phyloP scores from a whole-genome alignment of 2,113 vertebrate genomes.

The Mesitornis unicolor region DNA sequence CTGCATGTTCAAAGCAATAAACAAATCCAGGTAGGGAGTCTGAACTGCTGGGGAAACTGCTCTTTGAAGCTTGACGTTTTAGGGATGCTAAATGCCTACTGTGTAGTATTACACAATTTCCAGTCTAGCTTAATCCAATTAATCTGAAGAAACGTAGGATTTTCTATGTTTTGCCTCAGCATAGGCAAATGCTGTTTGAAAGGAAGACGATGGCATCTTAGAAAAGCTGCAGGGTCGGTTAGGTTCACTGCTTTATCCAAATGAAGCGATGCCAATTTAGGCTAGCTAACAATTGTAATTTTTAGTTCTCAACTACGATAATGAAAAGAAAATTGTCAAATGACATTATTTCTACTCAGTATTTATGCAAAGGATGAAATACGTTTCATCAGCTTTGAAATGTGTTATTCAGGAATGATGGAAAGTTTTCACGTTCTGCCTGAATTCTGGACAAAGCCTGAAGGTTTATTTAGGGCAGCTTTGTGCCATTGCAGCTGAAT shows the following conservation, averaged over 20 bases:
- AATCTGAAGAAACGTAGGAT: neutral
- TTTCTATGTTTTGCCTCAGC: neutral
- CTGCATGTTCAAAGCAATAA: constrained; percentile 53
- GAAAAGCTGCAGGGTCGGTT: neutral
- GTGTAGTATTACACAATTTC: neutral
- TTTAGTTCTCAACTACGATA: neutral
- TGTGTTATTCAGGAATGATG: neutral
- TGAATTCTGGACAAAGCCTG: neutral
- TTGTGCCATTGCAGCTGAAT: neutral
- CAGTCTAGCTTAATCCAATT: constrained; percentile 21
- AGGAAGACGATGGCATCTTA: neutral
- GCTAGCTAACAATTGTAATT: neutral
- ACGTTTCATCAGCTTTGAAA: neutral
- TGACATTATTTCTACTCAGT: neutral
- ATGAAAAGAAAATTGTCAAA: neutral
- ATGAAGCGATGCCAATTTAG: neutral
- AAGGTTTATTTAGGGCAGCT: neutral
- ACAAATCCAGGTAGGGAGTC: neutral
- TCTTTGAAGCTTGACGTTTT: constrained; percentile 30
- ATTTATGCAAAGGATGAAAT: neutral
- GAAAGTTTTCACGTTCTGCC: neutral
- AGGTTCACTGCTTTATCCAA: neutral
- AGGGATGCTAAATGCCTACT: neutral
- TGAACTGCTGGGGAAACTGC: constrained; percentile 38
- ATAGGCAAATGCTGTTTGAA: neutral